Evolutionary conservation across 2,113 vertebrate species (phyloP).

Genomic region (Pollachius pollachius): DNA sequence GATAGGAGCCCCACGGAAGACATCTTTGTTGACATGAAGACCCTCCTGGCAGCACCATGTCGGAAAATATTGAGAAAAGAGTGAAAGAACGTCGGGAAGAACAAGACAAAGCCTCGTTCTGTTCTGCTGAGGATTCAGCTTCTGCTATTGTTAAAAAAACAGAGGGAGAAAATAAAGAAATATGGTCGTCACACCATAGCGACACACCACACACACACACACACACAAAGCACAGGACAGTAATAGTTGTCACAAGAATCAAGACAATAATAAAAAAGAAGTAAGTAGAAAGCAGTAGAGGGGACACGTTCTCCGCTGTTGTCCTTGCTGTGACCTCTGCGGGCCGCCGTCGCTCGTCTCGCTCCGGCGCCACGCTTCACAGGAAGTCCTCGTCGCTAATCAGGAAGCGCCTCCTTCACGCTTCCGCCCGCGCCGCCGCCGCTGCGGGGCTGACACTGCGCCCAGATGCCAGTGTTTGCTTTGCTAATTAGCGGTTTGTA

Average conservation of each 20-base stretch:
- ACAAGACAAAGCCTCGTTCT: too few species aligned
- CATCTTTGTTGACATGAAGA: too few species aligned
- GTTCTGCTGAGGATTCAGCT: too few species aligned
- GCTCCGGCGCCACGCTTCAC: slow-evolving; percentile 33
- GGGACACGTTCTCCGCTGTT: neutral
- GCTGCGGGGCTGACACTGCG: slow-evolving; percentile 65
- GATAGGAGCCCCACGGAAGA: too few species aligned
- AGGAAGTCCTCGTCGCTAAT: slow-evolving; percentile 36
- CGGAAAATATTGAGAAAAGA: too few species aligned
- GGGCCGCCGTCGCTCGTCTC: slow-evolving; percentile 18
- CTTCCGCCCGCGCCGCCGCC: slow-evolving; percentile 54
- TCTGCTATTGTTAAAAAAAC: too few species aligned
- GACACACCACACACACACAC: too few species aligned
- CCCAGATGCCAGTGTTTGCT: slow-evolving; percentile 73
- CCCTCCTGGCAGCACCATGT: too few species aligned
- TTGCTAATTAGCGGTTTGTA: slow-evolving; percentile 74
- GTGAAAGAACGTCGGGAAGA: too few species aligned
- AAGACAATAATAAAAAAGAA: neutral
- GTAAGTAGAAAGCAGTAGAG: neutral
- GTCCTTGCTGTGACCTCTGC: slow-evolving; percentile 29
- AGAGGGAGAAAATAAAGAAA: too few species aligned
- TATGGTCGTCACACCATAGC: too few species aligned
- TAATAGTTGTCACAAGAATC: neutral
- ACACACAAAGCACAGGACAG: too few species aligned
- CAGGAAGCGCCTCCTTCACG: slow-evolving; percentile 41